Evolutionary conservation across 2,888 invertebrate genomes (phyloP).

Genomic region (Arctia plantaginis): DNA sequence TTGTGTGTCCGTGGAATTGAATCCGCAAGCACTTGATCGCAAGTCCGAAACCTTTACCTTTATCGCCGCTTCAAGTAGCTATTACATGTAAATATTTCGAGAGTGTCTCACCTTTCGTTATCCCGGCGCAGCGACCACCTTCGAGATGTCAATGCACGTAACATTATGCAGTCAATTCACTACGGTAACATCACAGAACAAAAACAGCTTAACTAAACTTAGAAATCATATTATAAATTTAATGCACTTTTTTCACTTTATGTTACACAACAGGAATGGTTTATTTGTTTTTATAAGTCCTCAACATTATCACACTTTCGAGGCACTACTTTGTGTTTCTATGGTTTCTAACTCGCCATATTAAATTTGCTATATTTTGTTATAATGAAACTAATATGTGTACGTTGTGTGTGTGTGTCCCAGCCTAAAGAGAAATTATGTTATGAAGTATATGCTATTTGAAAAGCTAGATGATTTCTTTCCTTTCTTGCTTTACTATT

Average conservation of each 20-base stretch:
- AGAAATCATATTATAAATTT: slow-evolving; percentile 34
- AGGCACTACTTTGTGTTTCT: slow-evolving; percentile 34
- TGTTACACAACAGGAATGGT: slow-evolving; percentile 20
- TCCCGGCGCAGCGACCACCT: slow-evolving; percentile 83
- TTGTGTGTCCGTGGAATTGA: no score
- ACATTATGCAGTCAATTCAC: slow-evolving; percentile 67
- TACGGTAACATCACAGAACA: slow-evolving; percentile 40
- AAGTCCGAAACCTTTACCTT: not conserved
- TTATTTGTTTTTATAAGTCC: slow-evolving; percentile 6
- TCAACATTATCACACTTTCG: slow-evolving; percentile 43
- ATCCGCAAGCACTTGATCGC: no score
- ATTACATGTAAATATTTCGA: not conserved
- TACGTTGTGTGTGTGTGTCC: not conserved
- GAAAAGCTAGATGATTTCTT: not conserved
- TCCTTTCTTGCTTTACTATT: not conserved
- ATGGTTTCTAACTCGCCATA: not conserved
- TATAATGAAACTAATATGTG: not conserved
- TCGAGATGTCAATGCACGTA: slow-evolving; percentile 79
- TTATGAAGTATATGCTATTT: not conserved
- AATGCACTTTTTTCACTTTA: slow-evolving; percentile 46
- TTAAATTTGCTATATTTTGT: not conserved
- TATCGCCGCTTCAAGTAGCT: not conserved
- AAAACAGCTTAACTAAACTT: slow-evolving; percentile 26
- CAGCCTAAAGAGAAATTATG: not conserved
- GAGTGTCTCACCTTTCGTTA: slow-evolving; percentile 77